Evolutionary conservation across 2,888 invertebrate genomes (phyloP).

Genomic region (Lapara coniferarum): DNA sequence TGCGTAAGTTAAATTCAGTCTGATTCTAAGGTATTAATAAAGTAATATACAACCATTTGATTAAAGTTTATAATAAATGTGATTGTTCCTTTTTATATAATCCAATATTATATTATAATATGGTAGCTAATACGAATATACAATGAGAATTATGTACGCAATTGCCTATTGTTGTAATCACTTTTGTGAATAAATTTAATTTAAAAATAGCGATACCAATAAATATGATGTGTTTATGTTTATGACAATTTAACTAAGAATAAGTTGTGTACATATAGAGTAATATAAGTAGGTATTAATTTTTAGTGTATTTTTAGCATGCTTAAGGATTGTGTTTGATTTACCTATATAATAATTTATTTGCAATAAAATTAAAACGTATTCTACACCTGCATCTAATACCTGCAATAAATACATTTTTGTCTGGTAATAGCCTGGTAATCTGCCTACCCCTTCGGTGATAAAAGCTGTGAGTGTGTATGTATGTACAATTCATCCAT

Average conservation of each 20-base stretch:
- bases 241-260: not conserved
- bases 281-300: not conserved
- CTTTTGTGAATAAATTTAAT: not conserved
- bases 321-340: not conserved
- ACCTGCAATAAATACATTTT: too few species aligned
- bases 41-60: too few species aligned
- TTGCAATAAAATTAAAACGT: not conserved
- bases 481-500: too few species aligned
- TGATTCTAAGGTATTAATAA: too few species aligned
- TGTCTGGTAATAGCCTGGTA: not conserved
- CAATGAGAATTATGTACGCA: too few species aligned
- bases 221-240: not conserved
- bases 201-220: not conserved
- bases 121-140: not conserved
- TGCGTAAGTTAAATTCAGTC: too few species aligned
- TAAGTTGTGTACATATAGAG: constrained; percentile 4
- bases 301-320: not conserved
- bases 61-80: not conserved
- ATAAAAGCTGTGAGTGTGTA: too few species aligned
- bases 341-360: not conserved
- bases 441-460: too few species aligned
- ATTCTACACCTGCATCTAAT: too few species aligned
- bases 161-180: too few species aligned
- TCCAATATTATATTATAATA: not conserved
- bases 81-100: constrained; percentile 11